These are phyloP conservation scores for Charadrius vociferus DNA, from an alignment of 2,113 vertebrate species.

Conservation along the genomic window DNA sequence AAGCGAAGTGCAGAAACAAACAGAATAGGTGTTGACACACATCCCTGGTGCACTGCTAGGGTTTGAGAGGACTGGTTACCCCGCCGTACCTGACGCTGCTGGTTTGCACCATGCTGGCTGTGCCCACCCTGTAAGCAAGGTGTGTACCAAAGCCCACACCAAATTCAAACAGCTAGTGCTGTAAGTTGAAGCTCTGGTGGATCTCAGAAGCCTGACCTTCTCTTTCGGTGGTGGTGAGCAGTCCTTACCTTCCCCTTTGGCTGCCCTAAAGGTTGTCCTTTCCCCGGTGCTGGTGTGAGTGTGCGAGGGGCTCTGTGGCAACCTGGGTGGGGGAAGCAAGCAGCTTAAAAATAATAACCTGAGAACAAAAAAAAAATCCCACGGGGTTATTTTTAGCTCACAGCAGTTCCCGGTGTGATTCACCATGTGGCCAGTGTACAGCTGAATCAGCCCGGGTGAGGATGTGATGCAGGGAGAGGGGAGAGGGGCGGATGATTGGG, in stretches of 20 bases:
- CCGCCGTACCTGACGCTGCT: background rate
- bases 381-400: background rate
- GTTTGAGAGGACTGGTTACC: background rate
- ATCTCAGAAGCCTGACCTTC: background rate
- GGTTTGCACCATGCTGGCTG: background rate
- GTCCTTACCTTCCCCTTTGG: background rate
- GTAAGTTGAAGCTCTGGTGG: background rate
- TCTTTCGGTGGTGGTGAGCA: rapidly evolving
- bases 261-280: background rate
- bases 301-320: rapidly evolving
- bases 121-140: background rate
- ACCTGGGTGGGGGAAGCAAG: background rate
- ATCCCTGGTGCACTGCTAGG: background rate
- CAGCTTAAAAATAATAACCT: background rate
- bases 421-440: background rate
- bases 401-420: background rate
- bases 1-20: background rate
- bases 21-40: background rate
- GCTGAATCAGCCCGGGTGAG: background rate
- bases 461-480: background rate
- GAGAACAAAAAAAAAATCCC: background rate
- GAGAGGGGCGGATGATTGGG: background rate
- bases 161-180: background rate
- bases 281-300: rapidly evolving
- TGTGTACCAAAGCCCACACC: background rate